Evolutionary conservation across 2,113 vertebrate genomes (phyloP), one percentile per base, ranked within the genome.

Genomic region (Rhinoderma darwinii): DNA sequence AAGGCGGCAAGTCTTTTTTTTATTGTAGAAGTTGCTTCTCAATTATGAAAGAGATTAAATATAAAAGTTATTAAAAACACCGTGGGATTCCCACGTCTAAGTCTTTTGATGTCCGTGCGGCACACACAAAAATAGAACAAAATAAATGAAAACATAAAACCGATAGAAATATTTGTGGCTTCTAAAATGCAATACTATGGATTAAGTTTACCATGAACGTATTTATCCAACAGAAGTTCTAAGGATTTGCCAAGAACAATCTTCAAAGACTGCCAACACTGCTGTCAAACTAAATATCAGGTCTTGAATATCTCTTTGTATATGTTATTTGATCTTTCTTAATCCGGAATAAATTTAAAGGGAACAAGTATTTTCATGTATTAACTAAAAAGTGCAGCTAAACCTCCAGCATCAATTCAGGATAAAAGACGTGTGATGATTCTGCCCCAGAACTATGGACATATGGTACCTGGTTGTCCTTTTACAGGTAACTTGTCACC

Each of bases 261-360:
- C 54, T 63, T 43, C 22, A 76, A 35, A 32, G 39, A 41, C 32
- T 84, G 83, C 83, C 83, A 85, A 85, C 73, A 47, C n/a, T 85
- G 54, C 73, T 76, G 83, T 85, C 73, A 77, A 83, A 27, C 35
- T 37, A 41, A n/a, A 84, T 84, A 10, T 22, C 44, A 41, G 37
- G 27, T 51, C 63, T 11, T 27, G 14, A 51, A 39, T 80, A 37
- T 20, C 50, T 81, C 37, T 81, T 63, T 61, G 54, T 41, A 63
- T 43, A 81, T 61, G 63, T 81, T 63, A 81, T 41, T 2, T 12
- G 32, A 77, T 77, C 1, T 50, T 47, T 17, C n/a, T 43, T 76
- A 27, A 14, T 37, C 66, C 51, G 27, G 17, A 77, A 50, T 77
- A 50, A 15, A 47, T 51, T 77, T 77, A 47, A 77, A 77, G 44